Conservation (phyloP, 2,797 vertebrate species). For the Tinamus major region DNA sequence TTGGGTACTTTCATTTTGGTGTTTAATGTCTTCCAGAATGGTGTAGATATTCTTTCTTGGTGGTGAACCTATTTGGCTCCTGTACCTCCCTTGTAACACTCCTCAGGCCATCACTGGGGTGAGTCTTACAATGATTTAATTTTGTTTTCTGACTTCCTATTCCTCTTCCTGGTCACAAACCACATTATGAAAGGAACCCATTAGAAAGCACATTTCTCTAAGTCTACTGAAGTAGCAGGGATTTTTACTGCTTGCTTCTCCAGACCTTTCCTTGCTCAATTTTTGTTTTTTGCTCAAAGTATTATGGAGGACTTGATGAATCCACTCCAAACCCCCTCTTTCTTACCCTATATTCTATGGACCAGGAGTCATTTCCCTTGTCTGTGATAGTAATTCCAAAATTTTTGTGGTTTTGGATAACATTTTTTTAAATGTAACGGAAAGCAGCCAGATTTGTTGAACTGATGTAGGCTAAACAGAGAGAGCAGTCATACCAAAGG, state of each 20-base stretch:
- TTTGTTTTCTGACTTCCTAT: neutral
- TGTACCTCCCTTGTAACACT: neutral
- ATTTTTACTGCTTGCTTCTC: neutral
- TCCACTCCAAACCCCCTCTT: neutral
- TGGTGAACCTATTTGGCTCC: neutral
- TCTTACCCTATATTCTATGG: neutral
- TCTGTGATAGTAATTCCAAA: neutral
- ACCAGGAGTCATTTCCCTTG: neutral
- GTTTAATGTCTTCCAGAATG: neutral
- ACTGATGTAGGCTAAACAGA: neutral
- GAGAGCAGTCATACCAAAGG: neutral
- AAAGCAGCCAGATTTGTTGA: neutral
- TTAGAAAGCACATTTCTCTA: neutral
- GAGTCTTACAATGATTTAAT: neutral
- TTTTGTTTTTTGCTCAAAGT: neutral
- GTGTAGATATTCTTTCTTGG: neutral
- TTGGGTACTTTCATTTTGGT: neutral
- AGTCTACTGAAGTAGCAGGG: neutral
- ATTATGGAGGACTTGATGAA: neutral
- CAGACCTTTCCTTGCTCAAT: neutral
- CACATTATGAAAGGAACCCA: neutral
- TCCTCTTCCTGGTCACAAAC: neutral
- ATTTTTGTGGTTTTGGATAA: neutral
- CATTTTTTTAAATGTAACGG: neutral
- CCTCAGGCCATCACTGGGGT: neutral